Base-by-base conservation (phyloP, 2,113 vertebrate species). In the Neofelis nebulosa region DNA sequence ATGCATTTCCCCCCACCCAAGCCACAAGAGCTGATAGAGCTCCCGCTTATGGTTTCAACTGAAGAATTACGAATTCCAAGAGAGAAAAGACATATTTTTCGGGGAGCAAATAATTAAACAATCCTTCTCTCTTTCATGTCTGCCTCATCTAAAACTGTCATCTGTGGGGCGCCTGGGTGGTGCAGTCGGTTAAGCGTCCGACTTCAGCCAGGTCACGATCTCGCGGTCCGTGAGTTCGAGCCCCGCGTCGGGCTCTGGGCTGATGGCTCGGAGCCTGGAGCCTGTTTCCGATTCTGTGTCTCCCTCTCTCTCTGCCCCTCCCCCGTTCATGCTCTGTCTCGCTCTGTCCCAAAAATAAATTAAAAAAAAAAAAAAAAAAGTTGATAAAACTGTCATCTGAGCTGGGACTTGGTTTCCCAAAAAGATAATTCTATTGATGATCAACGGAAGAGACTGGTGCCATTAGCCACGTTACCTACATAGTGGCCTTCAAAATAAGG, bases 381-480 rank as follows among this genome's bases (percentile, higher is more conserved):
- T n/a, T n/a, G n/a, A n/a, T 98, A 98, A 98, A 97, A 98, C 94
- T 92, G 98, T 98, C 96, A 97, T 98, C 98, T 98, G 96, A 97
- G 98, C 98, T 95, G 52, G 89, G 98, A 97, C 98, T 98, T 97
- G 98, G 98, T 98, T 99, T 98, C 98, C 98, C 97, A 89, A 99
- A 98, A 98, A 99, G 98, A 97, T 99, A 98, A 98, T 98, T 98
- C 98, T 98, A 98, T 82, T 94, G 98, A 99, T 99, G 99, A 99
- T 99, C 99, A 99, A 99, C 99, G 99, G 99, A 98, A 98, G 98
- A 99, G 99, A 99, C 99, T 98, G 99, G 99, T 98, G 99, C 99
- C 99, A 99, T 99, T 99, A 99, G 98, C 99, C 98, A 99, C 99
- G 99, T 98, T 99, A 99, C 97, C 99, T 98, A 98, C 98, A 99